Base-by-base conservation (phyloP, 2,113 vertebrate species). In the Istiophorus platypterus region DNA sequence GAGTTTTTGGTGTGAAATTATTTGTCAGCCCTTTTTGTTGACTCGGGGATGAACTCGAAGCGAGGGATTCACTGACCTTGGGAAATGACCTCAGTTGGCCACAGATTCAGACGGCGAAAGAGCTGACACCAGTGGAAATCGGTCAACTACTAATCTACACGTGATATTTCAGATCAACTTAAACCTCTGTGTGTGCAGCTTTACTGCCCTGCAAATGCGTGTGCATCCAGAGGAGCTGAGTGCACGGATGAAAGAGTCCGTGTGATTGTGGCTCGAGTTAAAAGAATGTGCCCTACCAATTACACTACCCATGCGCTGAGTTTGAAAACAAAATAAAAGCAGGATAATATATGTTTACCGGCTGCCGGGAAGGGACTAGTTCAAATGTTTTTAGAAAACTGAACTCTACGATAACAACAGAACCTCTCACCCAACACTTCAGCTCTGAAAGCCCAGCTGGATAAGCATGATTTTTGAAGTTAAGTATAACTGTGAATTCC, bases 11-110 rank as follows among this genome's bases (percentile, higher is more conserved):
- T 20, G 0, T 26, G 18, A 22, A 54, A n/a, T 24, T 4, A 27
- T 1, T 67, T 7, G 2, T 22, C 3, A 2, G 56, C 13, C 24
- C 5, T 45, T 76, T 15, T 57, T 9, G 4, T 27, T 14, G 12
- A 75, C 24, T 54, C 20, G 4, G 17, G 20, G 63, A 37, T 80
- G 65, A 80, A 26, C 18, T 47, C 45, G 24, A 22, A 39, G 29
- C 29, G 17, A 45, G 56, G 7, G 52, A 27, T 66, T 80, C 45
- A 0, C 29, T 84, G 92, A 91, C 90, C 90, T 92, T 92, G 90
- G 70, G 52, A 84, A 86, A 71, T 76, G 78, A 90, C 85, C 84
- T 74, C 47, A 45, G 22, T 56, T 5, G 9, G 70, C 57, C 20
- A 54, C 56, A 58, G 27, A 58, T 26, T 54, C 59, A 68, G 37